Conservation (phyloP, 2,888 invertebrate genomes). For the Drosophila diplacantha region DNA sequence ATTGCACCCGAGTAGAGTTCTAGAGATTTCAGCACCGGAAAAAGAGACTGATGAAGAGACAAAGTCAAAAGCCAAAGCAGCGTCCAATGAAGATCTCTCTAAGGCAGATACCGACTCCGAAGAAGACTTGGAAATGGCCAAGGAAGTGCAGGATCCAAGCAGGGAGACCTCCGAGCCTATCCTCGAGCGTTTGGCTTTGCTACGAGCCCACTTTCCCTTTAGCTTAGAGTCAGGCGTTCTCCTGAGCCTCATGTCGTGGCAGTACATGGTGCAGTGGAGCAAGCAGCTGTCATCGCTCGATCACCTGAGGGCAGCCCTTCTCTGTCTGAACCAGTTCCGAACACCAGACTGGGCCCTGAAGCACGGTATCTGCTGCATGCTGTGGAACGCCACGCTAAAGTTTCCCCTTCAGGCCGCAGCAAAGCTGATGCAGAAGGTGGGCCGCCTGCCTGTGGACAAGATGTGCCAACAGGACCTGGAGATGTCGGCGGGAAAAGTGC, state of each 20-base stretch:
- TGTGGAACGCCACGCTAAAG: slow-evolving; percentile 94
- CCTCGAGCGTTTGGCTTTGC: slow-evolving; percentile 81
- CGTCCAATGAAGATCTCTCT: slow-evolving; percentile 6
- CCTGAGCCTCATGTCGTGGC: slow-evolving; percentile 93
- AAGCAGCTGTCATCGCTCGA: slow-evolving; percentile 84
- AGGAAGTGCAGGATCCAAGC: slow-evolving; percentile 15
- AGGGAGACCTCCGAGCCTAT: slow-evolving; percentile 75
- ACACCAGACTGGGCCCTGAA: slow-evolving; percentile 77
- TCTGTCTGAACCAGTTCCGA: slow-evolving; percentile 80
- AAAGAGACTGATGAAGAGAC: slow-evolving; percentile 77
- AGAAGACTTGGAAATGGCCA: slow-evolving; percentile 9
- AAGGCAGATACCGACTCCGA: slow-evolving; percentile 9
- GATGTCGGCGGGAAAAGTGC: slow-evolving; percentile 82
- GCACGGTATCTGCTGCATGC: slow-evolving; percentile 89
- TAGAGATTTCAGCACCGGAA: slow-evolving; percentile 73
- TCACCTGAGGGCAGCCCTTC: slow-evolving; percentile 84
- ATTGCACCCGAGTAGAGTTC: slow-evolving; percentile 82
- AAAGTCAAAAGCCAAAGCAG: slow-evolving; percentile 10
- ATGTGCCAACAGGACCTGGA: slow-evolving; percentile 88
- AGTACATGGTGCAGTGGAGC: slow-evolving; percentile 92
- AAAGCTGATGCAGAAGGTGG: slow-evolving; percentile 87
- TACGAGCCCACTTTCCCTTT: slow-evolving; percentile 89
- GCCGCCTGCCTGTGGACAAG: slow-evolving; percentile 90
- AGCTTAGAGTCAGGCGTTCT: slow-evolving; percentile 89
- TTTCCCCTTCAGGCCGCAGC: slow-evolving; percentile 87